Conservation (phyloP, 2,113 vertebrate species). For the Callopanchax toddi region DNA sequence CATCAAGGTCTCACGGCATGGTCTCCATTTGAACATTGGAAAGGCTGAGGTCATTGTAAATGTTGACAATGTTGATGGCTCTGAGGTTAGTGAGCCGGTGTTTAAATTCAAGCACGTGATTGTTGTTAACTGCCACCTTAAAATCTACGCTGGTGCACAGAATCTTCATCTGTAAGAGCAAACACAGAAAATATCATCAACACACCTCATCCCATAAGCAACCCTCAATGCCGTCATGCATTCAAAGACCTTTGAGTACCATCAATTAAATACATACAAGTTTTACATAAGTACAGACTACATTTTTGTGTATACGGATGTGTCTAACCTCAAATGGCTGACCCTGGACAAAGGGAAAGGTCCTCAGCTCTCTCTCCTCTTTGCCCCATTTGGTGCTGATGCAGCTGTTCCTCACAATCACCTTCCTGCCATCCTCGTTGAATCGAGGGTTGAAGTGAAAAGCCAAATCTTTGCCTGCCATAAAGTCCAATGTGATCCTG, state of each 20-base stretch:
- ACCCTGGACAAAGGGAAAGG: constrained; percentile 53
- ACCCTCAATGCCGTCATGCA: too few species aligned
- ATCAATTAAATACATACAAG: neutral
- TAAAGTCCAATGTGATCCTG: constrained; percentile 57
- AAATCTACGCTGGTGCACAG: constrained; percentile 32
- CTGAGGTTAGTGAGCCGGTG: constrained; percentile 34
- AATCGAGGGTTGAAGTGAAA: constrained; percentile 72
- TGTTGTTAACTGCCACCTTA: constrained; percentile 37
- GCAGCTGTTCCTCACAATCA: constrained; percentile 56
- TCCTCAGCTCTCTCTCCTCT: constrained; percentile 33
- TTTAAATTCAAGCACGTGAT: constrained; percentile 35
- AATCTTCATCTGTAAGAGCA: constrained; percentile 61
- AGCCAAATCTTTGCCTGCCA: neutral
- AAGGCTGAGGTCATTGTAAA: constrained; percentile 45
- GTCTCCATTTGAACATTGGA: constrained; percentile 12
- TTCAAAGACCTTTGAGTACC: neutral
- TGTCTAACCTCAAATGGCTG: constrained; percentile 51
- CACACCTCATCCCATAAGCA: too few species aligned
- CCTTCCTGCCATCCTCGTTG: constrained; percentile 29
- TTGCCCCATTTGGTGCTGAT: constrained; percentile 39
- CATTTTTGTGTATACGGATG: neutral
- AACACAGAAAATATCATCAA: constrained; percentile 6
- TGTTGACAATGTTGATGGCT: constrained; percentile 1
- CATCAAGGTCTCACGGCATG: neutral
- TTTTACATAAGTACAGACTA: too few species aligned